phyloP scores from a whole-genome alignment of 2,888 invertebrate species.

The Xylota segnis region DNA sequence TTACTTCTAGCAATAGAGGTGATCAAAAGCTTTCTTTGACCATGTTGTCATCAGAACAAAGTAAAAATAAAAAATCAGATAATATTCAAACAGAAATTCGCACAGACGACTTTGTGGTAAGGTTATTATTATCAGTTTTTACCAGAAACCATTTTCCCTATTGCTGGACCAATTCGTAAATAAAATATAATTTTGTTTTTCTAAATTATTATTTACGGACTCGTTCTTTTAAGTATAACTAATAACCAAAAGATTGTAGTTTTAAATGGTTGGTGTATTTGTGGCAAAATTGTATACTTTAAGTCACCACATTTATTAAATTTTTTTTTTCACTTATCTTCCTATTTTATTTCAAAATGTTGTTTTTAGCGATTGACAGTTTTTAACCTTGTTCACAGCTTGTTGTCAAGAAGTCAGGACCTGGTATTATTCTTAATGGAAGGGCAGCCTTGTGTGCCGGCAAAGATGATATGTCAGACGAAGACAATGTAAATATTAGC shows the following conservation, averaged over 20 bases:
- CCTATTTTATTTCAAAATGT: not conserved
- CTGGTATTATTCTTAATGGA: conserved; percentile 90
- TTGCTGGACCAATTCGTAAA: conserved; percentile 41
- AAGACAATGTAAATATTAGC: conserved; percentile 84
- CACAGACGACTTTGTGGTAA: conserved; percentile 89
- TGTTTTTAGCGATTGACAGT: not conserved
- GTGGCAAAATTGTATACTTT: not conserved
- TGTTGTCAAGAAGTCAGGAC: conserved; percentile 86
- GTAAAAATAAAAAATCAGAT: conserved; percentile 84
- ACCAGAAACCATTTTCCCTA: conserved; percentile 16
- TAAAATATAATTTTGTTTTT: not conserved
- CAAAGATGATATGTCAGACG: conserved; percentile 87
- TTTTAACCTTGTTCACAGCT: conserved; percentile 83
- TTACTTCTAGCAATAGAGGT: conserved; percentile 24
- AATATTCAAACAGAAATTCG: conserved; percentile 89
- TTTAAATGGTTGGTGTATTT: conserved; percentile 4
- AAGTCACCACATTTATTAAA: not conserved
- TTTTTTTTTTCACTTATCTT: not conserved
- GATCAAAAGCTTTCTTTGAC: conserved; percentile 49
- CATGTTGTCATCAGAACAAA: conserved; percentile 78
- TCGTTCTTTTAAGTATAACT: not conserved
- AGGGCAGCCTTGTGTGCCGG: conserved; percentile 93
- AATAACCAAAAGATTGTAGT: not conserved
- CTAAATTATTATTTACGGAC: conserved; percentile 14
- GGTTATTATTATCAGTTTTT: conserved; percentile 83